A percentile compares a stretch with the other conserved stretches of the same genome.
Conservation (phyloP, 2,888 invertebrate genomes). For the Eutolmus rufibarbis region DNA sequence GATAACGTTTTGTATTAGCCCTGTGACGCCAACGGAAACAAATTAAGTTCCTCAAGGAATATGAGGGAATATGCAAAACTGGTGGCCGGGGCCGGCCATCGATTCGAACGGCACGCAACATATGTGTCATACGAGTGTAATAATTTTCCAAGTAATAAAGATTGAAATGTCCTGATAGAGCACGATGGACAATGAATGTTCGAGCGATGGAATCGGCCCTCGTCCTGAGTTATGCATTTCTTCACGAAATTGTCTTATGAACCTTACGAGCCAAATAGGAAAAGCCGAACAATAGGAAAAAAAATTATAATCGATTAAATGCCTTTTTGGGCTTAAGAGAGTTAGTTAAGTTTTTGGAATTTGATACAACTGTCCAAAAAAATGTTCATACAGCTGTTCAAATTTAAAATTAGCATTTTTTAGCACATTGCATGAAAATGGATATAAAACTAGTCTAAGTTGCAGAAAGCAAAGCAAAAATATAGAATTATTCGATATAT, state of each 20-base stretch:
- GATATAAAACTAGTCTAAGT: too few species aligned
- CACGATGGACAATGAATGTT: neutral
- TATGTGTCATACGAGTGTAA: conserved; percentile 44
- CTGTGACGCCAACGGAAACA: neutral
- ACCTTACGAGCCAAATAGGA: neutral
- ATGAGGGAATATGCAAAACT: neutral
- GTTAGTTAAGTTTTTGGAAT: neutral
- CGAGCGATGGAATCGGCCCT: neutral
- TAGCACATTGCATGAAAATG: too few species aligned
- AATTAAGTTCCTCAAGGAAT: conserved; percentile 1
- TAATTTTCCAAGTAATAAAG: conserved; percentile 45
- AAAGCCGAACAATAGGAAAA: neutral
- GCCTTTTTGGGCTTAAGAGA: neutral
- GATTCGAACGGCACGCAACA: conserved; percentile 27
- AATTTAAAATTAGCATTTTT: too few species aligned
- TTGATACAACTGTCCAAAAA: neutral
- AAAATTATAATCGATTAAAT: neutral
- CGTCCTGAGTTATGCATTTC: neutral
- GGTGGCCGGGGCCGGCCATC: neutral
- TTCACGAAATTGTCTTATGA: neutral
- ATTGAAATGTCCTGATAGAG: conserved; percentile 44
- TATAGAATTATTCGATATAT: too few species aligned
- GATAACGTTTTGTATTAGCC: neutral
- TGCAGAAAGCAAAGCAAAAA: too few species aligned
- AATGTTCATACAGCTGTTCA: neutral